Evolutionary conservation across 1,140 invertebrate genomes (phyloP).

Genomic region (Andricus grossulariae): DNA sequence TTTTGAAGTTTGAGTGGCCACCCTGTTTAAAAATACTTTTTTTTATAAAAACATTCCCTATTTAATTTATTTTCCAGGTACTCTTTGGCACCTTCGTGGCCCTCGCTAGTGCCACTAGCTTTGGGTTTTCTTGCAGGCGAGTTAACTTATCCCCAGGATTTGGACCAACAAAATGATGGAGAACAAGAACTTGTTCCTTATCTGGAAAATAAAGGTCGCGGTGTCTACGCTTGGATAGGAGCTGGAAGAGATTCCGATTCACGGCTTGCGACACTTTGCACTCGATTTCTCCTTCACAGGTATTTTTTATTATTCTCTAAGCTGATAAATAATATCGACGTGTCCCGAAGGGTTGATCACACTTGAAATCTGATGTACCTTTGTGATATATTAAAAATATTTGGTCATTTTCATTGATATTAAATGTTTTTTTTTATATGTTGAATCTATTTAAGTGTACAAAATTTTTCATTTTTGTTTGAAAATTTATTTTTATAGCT

Average conservation of each 20-base stretch:
- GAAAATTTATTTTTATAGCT: too few species aligned
- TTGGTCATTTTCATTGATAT: too few species aligned
- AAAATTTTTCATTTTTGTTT: too few species aligned
- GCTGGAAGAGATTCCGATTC: constrained; percentile 94
- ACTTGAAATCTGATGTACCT: too few species aligned
- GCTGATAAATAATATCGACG: background rate
- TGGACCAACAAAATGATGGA: constrained; percentile 77
- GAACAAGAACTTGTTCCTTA: constrained; percentile 95
- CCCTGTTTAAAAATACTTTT: too few species aligned
- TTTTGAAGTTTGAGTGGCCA: too few species aligned
- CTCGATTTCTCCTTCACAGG: constrained; percentile 69
- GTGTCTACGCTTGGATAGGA: constrained; percentile 94
- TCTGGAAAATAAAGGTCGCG: constrained; percentile 88
- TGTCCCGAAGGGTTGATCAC: background rate
- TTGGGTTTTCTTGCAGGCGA: constrained; percentile 93
- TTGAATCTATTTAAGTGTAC: too few species aligned
- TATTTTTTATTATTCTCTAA: constrained; percentile 43
- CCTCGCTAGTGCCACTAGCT: constrained; percentile 85
- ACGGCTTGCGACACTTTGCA: constrained; percentile 83
- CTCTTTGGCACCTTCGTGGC: constrained; percentile 84
- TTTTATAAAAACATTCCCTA: too few species aligned
- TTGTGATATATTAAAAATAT: too few species aligned
- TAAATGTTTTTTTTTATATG: too few species aligned
- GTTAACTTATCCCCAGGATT: constrained; percentile 74
- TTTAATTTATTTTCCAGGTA: constrained; percentile 56